Base-by-base conservation (phyloP, 2,888 invertebrate genomes). In the Caenorhabditis auriculariae region DNA sequence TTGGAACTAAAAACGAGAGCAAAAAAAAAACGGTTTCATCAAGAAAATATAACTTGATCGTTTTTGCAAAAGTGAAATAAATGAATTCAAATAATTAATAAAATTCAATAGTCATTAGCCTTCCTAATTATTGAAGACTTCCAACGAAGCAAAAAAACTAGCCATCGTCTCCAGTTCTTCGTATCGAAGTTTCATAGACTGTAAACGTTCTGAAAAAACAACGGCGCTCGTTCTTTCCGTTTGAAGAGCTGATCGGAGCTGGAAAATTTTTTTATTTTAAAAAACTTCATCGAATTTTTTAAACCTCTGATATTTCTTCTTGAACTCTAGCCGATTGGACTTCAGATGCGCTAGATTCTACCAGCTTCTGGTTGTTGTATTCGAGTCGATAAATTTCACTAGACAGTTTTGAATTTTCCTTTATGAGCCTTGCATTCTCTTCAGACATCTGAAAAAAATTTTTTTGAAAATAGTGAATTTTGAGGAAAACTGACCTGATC, bases 331-430 rank as follows among this genome's bases (percentile, higher is more conserved):
- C n/a, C n/a, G n/a, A n/a, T n/a, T n/a, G n/a, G n/a, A n/a, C n/a
- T n/a, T n/a, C n/a, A n/a, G n/a, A n/a, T n/a, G n/a, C n/a, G n/a
- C n/a, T n/a, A n/a, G n/a, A n/a, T n/a, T n/a, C n/a, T n/a, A n/a
- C n/a, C n/a, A n/a, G n/a, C n/a, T 52, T 48, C 39, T 54, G 3
- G 9, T 57, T 54, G 12, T 54, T 50, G 23, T 66, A 58, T 24
- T 69, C 66, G 15, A 60, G 41, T 24, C 54, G 58, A 28, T 26
- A 46, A 9, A 72, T 35, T 43, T 69, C 60, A 0, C 65, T 65
- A 0, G 69, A 32, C 1, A 72, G 27, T 48, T 41, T 61, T 4
- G 72, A 65, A 42, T 66, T 69, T 41, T 72, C 72, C 28, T 60
- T 60, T 6, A 69, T 66, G 38, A 72, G 43, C 2, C 15, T 49